phyloP scores from a whole-genome alignment of 2,113 vertebrate species.

The Pygoscelis antarcticus region DNA sequence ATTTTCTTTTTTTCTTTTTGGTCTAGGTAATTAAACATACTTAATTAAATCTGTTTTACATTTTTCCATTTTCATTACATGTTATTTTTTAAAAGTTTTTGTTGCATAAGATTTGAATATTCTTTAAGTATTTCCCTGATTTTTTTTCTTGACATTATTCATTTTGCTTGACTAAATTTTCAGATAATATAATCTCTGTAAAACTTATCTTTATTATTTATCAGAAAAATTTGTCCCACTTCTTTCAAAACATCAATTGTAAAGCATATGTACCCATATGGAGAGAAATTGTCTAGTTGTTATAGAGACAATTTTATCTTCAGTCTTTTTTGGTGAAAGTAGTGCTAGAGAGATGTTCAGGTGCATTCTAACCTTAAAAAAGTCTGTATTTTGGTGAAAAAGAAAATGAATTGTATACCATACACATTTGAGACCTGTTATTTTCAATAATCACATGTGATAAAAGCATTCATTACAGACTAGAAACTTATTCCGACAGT shows the following conservation, averaged over 20 bases:
- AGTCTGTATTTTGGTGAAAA: not conserved
- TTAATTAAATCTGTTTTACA: not conserved
- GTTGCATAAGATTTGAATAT: not conserved
- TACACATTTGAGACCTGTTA: constrained; percentile 56
- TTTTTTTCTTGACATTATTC: not conserved
- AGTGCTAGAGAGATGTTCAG: not conserved
- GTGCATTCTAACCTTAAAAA: constrained; percentile 15
- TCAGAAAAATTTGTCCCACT: not conserved
- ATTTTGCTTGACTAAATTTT: not conserved
- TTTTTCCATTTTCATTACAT: not conserved
- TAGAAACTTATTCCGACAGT: constrained; percentile 64
- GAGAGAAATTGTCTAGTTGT: not conserved
- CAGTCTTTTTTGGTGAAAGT: not conserved
- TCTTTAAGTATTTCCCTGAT: not conserved
- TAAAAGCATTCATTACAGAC: constrained; percentile 58
- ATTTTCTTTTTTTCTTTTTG: not conserved
- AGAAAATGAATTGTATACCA: constrained; percentile 41
- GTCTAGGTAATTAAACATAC: not conserved
- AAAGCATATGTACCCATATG: not conserved
- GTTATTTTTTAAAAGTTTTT: not conserved
- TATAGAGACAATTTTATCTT: not conserved
- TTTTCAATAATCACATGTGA: constrained; percentile 70
- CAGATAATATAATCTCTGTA: not conserved
- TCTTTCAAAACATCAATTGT: not conserved
- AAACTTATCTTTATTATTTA: not conserved